Evolutionary conservation across 2,888 invertebrate genomes (phyloP).

Genomic region (Folsomia manolachei): DNA sequence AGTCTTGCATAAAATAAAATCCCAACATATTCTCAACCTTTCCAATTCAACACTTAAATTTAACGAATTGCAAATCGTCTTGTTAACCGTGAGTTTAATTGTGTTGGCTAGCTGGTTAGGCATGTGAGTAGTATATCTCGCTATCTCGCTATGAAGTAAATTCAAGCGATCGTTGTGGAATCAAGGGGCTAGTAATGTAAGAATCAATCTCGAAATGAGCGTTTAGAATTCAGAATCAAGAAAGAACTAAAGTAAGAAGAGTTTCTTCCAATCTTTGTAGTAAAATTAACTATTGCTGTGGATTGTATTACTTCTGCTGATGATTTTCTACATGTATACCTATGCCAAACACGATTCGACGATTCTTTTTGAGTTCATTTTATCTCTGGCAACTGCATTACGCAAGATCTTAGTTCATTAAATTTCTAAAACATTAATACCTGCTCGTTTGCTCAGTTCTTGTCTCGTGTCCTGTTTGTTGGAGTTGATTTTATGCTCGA

Average conservation of each 20-base stretch:
- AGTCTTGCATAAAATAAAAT: too few relatives aligned
- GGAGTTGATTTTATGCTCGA: neutral
- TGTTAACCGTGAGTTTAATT: slow-evolving; percentile 1
- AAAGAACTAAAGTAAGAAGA: neutral
- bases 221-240: neutral
- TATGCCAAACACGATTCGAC: neutral
- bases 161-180: neutral
- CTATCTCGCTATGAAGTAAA: neutral
- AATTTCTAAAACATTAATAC: slow-evolving; percentile 16
- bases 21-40: too few relatives aligned
- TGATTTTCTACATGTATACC: too few relatives aligned
- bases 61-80: neutral
- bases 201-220: slow-evolving; percentile 16
- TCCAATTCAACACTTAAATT: neutral
- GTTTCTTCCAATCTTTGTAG: neutral
- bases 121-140: neutral
- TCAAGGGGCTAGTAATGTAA: slow-evolving; percentile 4
- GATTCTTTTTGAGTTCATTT: neutral
- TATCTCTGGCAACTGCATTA: slow-evolving; percentile 12
- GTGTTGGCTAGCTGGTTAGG: neutral
- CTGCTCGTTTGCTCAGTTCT: neutral
- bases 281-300: neutral
- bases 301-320: too few relatives aligned
- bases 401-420: slow-evolving; percentile 18
- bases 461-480: neutral